These are phyloP conservation scores for Pachymerium ferrugineum DNA, from an alignment of 2,888 invertebrate species.

Conservation along the genomic window DNA sequence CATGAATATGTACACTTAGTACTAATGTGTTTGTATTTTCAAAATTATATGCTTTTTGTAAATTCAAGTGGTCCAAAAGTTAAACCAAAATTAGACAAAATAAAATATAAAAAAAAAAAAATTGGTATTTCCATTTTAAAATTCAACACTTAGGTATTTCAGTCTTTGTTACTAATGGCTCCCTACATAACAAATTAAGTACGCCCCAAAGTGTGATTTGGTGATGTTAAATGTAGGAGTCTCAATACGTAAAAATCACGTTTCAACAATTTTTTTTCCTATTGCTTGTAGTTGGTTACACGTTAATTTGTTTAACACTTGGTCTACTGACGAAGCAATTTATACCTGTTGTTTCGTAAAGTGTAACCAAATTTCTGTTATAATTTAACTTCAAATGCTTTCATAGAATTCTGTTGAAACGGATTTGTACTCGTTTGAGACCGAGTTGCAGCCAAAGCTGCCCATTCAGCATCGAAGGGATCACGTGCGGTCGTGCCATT, in stretches of 20 bases:
- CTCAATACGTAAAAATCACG: not conserved
- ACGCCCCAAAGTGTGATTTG: not conserved
- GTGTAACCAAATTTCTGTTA: constrained; percentile 42
- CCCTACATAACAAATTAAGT: not conserved
- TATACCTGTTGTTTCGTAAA: not conserved
- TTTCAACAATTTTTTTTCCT: not conserved
- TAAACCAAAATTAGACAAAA: not conserved
- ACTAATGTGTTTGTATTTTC: not conserved
- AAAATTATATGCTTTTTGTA: not conserved
- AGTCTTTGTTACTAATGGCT: not conserved
- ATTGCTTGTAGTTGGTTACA: not conserved
- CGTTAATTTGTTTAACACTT: no score
- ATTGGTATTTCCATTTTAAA: not conserved
- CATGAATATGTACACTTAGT: constrained; percentile 3
- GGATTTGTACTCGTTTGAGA: constrained; percentile 57
- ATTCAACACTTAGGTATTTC: not conserved
- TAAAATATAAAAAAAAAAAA: not conserved
- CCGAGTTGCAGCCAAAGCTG: constrained; percentile 56
- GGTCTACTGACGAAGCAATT: not conserved
- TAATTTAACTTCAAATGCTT: constrained; percentile 59
- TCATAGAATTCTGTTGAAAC: constrained; percentile 53
- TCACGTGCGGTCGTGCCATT: constrained; percentile 48
- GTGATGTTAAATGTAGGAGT: not conserved
- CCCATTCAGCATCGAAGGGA: constrained; percentile 83
- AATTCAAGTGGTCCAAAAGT: not conserved